A percentile compares a stretch with the other conserved stretches of the same genome.
phyloP scores from a whole-genome alignment of 2,797 vertebrate species.

The Pristis pectinata region DNA sequence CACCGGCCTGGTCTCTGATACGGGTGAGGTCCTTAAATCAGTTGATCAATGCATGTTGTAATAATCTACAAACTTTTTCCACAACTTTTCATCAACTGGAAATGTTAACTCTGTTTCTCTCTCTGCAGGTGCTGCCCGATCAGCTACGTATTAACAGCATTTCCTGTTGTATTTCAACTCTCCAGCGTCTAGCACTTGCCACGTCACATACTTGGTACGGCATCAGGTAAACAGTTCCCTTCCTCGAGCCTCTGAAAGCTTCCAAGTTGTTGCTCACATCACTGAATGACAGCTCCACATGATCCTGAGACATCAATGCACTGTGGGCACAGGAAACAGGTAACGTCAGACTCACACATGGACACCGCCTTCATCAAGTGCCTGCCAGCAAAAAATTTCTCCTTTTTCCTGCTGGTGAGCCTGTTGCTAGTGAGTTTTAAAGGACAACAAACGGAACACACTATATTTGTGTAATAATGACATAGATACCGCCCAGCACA shows the following conservation, averaged over 20 bases:
- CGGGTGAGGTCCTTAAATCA: too few relatives aligned
- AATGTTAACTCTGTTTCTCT: too few relatives aligned
- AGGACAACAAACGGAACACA: background rate
- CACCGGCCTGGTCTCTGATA: too few relatives aligned
- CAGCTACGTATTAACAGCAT: too few relatives aligned
- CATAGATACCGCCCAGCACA: too few relatives aligned
- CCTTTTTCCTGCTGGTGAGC: background rate
- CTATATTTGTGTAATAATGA: too few relatives aligned
- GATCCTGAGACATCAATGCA: slow-evolving; percentile 84
- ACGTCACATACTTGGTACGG: slow-evolving; percentile 79
- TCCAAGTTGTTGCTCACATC: slow-evolving; percentile 79
- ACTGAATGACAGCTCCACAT: slow-evolving; percentile 80
- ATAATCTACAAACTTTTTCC: too few relatives aligned
- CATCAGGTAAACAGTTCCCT: slow-evolving; percentile 84
- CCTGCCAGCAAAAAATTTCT: background rate
- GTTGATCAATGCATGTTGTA: too few relatives aligned
- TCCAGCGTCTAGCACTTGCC: too few relatives aligned
- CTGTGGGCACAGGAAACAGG: slow-evolving; percentile 51
- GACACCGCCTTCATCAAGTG: background rate
- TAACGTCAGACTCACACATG: background rate
- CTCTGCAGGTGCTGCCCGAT: too few relatives aligned
- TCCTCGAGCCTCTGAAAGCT: slow-evolving; percentile 87
- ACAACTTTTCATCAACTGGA: too few relatives aligned
- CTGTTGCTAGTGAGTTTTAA: background rate
- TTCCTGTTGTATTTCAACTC: too few relatives aligned